Conservation (phyloP, 2,888 invertebrate species). For the Penaeus monodon region DNA sequence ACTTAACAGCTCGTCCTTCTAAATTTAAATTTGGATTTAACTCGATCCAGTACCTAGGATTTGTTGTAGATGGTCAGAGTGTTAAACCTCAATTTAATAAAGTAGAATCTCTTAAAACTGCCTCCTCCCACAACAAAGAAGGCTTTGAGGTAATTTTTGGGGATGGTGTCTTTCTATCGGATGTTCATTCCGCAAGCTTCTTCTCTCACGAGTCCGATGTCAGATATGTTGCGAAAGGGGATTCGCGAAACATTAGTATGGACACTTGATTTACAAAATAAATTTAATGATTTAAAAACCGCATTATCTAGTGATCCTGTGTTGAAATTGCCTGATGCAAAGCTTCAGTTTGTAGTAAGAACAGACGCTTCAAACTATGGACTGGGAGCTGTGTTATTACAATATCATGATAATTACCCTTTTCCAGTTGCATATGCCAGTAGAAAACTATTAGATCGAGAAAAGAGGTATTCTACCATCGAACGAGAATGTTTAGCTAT, state of each 20-base stretch:
- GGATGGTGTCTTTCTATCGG: conserved; percentile 32
- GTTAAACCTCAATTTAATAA: not conserved
- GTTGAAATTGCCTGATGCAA: conserved; percentile 4
- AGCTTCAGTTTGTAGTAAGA: not conserved
- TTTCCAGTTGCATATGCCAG: conserved; percentile 33
- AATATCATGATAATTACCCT: conserved; percentile 10
- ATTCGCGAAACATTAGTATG: conserved; percentile 8
- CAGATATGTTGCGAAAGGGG: not conserved
- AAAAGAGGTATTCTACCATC: conserved; percentile 16
- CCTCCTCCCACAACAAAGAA: conserved; percentile 28
- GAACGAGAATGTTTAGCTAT: conserved; percentile 24
- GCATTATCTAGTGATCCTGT: not conserved
- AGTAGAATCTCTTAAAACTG: no score
- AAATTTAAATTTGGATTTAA: no score
- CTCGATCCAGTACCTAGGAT: no score
- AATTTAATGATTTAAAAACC: not conserved
- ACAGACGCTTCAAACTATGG: conserved; percentile 21
- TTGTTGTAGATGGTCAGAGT: no score
- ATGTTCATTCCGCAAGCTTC: conserved; percentile 13
- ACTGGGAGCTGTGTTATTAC: conserved; percentile 13
- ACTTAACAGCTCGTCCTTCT: no score
- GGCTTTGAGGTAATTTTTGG: not conserved
- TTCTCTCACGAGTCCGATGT: not conserved
- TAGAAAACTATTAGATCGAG: conserved; percentile 19
- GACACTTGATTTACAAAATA: not conserved